A percentile compares a stretch with the other conserved stretches of the same genome.
These are phyloP conservation scores for Acanthurus tractus DNA, from an alignment of 2,797 vertebrate genomes.

Conservation along the genomic window DNA sequence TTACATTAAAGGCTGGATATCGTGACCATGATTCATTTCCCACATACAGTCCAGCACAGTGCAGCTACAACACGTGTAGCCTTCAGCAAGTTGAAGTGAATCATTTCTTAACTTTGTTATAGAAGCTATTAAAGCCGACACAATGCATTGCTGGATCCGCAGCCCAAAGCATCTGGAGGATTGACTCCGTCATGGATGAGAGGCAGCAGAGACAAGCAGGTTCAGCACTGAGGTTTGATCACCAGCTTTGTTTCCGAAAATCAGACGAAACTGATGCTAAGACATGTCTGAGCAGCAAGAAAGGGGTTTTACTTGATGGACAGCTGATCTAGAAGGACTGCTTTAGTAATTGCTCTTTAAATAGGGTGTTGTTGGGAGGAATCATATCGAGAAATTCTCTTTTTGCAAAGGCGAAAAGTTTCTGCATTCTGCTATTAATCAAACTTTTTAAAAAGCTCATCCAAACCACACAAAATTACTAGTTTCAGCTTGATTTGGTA, in stretches of 20 bases:
- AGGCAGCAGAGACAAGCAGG: conserved; percentile 21
- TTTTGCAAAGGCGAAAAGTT: neutral
- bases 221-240: conserved; percentile 28
- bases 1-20: conserved; percentile 41
- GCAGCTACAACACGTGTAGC: conserved; percentile 44
- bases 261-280: conserved; percentile 7
- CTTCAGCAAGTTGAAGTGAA: conserved; percentile 60
- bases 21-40: conserved; percentile 50
- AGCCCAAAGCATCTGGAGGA: conserved; percentile 33
- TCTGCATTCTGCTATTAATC: neutral
- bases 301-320: neutral
- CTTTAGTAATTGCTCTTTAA: neutral
- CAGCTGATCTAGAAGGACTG: neutral
- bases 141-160: conserved; percentile 38
- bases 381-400: neutral
- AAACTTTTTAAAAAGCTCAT: neutral
- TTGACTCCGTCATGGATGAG: conserved; percentile 44
- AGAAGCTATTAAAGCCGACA: conserved; percentile 66
- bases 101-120: conserved; percentile 71
- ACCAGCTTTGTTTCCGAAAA: conserved; percentile 10
- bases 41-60: conserved; percentile 35
- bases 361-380: neutral
- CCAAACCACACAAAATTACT: neutral
- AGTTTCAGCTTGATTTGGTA: conserved; percentile 13
- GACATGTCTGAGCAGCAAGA: too few relatives aligned